Conservation (phyloP, 2,113 vertebrate species). For the Hiodon alosoides region DNA sequence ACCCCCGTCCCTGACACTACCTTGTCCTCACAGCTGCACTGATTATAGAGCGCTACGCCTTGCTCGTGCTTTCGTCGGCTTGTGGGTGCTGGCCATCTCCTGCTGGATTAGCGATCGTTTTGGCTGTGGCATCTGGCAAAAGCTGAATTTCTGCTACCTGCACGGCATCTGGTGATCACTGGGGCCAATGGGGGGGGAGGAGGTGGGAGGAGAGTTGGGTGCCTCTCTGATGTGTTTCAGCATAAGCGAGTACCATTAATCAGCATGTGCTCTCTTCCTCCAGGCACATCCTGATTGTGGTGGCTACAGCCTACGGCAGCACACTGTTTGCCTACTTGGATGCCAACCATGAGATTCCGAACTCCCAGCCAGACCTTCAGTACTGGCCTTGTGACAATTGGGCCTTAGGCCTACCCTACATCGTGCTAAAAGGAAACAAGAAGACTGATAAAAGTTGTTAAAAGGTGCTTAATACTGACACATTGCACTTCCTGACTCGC, state of each 20-base stretch:
- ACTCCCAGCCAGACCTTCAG: conserved; percentile 64
- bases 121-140: conserved; percentile 81
- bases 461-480: not conserved
- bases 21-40: conserved; percentile 58
- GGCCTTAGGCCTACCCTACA: conserved; percentile 73
- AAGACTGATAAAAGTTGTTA: conserved; percentile 66
- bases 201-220: not conserved
- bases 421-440: conserved; percentile 50
- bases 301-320: conserved; percentile 72
- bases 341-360: conserved; percentile 68
- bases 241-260: not conserved
- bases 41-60: conserved; percentile 61
- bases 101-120: conserved; percentile 87
- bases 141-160: conserved; percentile 81
- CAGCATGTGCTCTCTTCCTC: not conserved
- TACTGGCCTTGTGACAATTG: conserved; percentile 83
- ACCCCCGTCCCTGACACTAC: not conserved
- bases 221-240: not conserved
- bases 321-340: conserved; percentile 77
- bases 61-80: conserved; percentile 53
- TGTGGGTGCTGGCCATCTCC: conserved; percentile 77
- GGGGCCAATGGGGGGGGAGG: not conserved
- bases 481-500: not conserved
- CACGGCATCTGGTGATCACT: conserved; percentile 83
- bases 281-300: conserved; percentile 87